Percentiles rank a stretch among this genome's conserved stretches.
These are phyloP conservation scores for Tenualosa ilisha DNA, from an alignment of 2,797 vertebrate genomes.

Conservation along the genomic window DNA sequence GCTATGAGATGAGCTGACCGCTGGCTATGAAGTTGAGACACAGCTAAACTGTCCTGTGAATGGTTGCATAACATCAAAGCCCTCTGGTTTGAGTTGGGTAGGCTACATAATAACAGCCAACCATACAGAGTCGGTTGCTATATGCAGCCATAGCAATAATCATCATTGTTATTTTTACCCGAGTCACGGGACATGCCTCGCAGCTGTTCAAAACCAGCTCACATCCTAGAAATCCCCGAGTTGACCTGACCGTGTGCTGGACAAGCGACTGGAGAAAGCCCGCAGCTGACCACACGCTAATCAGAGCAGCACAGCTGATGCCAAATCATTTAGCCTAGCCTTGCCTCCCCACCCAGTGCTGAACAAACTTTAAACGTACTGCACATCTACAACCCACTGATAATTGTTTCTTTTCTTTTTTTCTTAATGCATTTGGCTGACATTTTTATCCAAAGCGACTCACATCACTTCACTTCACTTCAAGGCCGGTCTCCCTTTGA, in stretches of 20 bases:
- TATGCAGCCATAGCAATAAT: slow-evolving; percentile 7
- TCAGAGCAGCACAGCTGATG: no score
- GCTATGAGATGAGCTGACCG: no score
- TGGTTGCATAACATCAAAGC: not conserved
- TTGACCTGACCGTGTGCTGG: no score
- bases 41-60: not conserved
- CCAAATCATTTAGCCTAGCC: not conserved
- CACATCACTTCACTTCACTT: no score
- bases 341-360: not conserved
- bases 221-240: slow-evolving; percentile 21
- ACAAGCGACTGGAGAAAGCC: not conserved
- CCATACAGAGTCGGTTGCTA: slow-evolving; percentile 18
- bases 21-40: not conserved
- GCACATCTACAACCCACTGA: not conserved
- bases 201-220: slow-evolving; percentile 39
- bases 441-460: no score
- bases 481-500: no score
- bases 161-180: slow-evolving; percentile 42
- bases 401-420: not conserved
- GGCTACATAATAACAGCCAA: not conserved
- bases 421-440: no score
- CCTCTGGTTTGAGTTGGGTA: not conserved
- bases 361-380: not conserved
- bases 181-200: slow-evolving; percentile 35
- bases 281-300: not conserved